Evolutionary conservation across 2,797 vertebrate species (phyloP), one percentile per base, ranked within the genome.

Genomic region (Cryptoprocta ferox): DNA sequence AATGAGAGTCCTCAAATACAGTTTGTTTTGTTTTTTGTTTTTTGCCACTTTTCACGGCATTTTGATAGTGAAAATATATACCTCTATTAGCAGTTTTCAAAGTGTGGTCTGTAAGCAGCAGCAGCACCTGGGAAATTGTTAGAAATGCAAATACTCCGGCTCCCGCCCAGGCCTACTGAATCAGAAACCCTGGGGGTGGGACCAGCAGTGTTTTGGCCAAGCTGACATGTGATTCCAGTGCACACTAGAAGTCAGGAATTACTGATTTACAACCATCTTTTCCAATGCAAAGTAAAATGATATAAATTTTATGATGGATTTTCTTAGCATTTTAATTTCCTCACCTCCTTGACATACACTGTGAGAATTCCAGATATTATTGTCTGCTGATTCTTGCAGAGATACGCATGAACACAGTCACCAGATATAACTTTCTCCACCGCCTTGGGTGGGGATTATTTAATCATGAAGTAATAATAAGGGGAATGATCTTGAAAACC

Each of bases 401-500:
- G 89, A 50, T 93, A 73, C 61, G 87, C 95, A n/a, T 30, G 37
- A 94, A 11, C 30, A 6, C 4, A 18, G 24, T 48, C 37, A 37
- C 45, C 83, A 80, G 93, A 45, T 35, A 39, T 5, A 2, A 89
- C 82, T 96, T 95, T 61, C 95, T 68, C 42, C 59, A 75, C 81
- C 32, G 73, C 75, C 56, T 80, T 70, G 68, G 32, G 37, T 42
- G 93, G 85, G 19, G 45, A 89, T 93, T 95, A 90, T 94, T 94
- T 97, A 79, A 89, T 76, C 50, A 97, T 75, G 93, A 81, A 79
- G 32, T 71, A 86, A 89, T 95, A 82, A 92, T 53, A 63, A 97
- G 66, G 24, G 95, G 91, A 66, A 97, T 10, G 75, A 97, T 93
- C 96, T 90, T 82, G 89, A 63, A 94, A 98, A 98, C 30, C 63